Base-by-base conservation (phyloP, 2,113 vertebrate genomes). In the Otocyon megalotis region DNA sequence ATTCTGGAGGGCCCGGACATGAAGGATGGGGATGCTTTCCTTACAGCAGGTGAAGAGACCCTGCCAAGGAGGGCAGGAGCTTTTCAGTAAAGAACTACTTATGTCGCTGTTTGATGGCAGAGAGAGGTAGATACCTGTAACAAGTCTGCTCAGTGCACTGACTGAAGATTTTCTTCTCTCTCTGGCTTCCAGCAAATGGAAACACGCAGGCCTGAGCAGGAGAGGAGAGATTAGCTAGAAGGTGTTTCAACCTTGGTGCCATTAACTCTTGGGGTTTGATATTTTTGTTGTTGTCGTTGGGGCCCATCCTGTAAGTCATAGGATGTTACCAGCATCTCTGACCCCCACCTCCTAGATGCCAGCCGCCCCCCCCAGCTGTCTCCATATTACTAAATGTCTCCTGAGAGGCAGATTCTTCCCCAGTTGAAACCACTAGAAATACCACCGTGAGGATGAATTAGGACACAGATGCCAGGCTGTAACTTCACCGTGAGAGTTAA, bases 201-300 rank as follows among this genome's bases (percentile, higher is more conserved):
- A 43, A 26, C 43, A 50, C 0, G 7, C 1, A 3, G 24, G 65
- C 20, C 30, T 86, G 1, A 9, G 16, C 19, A 13, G 77, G 58
- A 72, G 37, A 32, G 10, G 8, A 32, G 30, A 32, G 54, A 32
- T 53, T 4, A 62, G 32, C 26, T 11, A 0, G 30, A 28, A 2
- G n/a, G 35, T 8, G 28, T 82, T 60, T 50, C 65, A 11, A 4
- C 71, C 56, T 50, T 0, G 0, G 87, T 32, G 3, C 30, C 24
- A 0, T 5, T 8, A 9, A 8, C 3, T 1, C 28, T 8, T 5
- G 63, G 48, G 35, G 58, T 14, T 14, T 0, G 0, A 0, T 30
- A 5, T 10, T 35, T 35, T 69, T 20, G 14, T 50, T 62, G 88
- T 83, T 56, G 50, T 30, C 2, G 15, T 1, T 13, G 7, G 10